These are phyloP conservation scores for Euclidia mi DNA, from an alignment of 2,888 invertebrate species.

Conservation along the genomic window DNA sequence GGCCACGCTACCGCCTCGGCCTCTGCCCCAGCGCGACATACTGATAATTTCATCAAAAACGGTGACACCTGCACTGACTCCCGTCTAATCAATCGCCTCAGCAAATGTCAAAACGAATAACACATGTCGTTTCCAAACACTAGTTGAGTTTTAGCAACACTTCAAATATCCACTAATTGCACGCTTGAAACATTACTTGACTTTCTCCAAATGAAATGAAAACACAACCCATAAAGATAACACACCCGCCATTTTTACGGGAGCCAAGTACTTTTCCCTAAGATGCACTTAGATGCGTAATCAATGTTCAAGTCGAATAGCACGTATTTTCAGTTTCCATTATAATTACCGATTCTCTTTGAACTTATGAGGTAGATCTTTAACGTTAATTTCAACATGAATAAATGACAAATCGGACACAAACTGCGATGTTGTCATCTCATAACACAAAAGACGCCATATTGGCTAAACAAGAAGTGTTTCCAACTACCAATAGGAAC, in stretches of 20 bases:
- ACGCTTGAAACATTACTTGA: slow-evolving; percentile 67
- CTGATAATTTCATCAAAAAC: slow-evolving; percentile 88
- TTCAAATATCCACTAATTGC: slow-evolving; percentile 53
- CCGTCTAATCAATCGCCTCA: slow-evolving; percentile 69
- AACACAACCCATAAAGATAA: slow-evolving; percentile 88
- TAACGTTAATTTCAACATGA: slow-evolving; percentile 71
- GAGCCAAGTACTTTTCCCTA: slow-evolving; percentile 82
- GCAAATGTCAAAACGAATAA: slow-evolving; percentile 76
- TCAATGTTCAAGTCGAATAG: slow-evolving; percentile 56
- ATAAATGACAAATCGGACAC: slow-evolving; percentile 83
- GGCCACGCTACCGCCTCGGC: slow-evolving; percentile 90
- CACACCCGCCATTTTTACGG: slow-evolving; percentile 90
- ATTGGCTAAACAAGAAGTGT: slow-evolving; percentile 79
- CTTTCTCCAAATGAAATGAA: slow-evolving; percentile 80
- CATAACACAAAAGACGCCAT: slow-evolving; percentile 89
- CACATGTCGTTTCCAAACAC: slow-evolving; percentile 71
- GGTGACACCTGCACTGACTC: slow-evolving; percentile 82
- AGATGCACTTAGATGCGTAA: slow-evolving; percentile 72
- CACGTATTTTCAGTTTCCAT: slow-evolving; percentile 67
- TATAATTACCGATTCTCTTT: slow-evolving; percentile 74
- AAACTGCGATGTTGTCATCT: slow-evolving; percentile 90
- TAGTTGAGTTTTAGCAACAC: slow-evolving; percentile 54
- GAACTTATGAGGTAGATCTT: slow-evolving; percentile 82
- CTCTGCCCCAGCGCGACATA: slow-evolving; percentile 92
- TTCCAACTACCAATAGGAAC: slow-evolving; percentile 42